Evolutionary conservation across 2,888 invertebrate species (phyloP), one percentile per base, ranked within the genome.

Genomic region (Bugulina stolonifera): DNA sequence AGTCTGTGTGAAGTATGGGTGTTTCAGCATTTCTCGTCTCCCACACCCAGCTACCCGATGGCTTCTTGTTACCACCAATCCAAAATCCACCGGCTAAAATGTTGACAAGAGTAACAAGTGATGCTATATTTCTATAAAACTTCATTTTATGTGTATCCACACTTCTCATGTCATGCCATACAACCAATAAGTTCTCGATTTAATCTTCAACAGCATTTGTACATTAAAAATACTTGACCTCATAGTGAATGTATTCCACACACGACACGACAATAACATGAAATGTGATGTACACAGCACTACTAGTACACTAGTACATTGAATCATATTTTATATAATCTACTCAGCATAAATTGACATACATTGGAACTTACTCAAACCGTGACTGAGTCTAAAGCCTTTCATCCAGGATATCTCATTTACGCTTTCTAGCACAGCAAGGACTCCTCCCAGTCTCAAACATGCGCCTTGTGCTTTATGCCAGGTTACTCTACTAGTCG

Each of bases 71-170:
- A 23, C 55, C 55, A 55, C 55, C 55, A 5, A 55, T 55, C 55
- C 55, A 55, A 25, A 55, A 55, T 55, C 55, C 55, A 23, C 23
- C 55, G 23, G 55, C 55, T 55, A 55, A 55, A 55, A 25, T 55
- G 3, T 55, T 18, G n/a, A 5, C 23, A 5, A 55, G 3, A 55
- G 22, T 25, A 18, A 43, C 43, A 10, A 43, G n/a, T n/a, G n/a
- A n/a, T n/a, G n/a, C n/a, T n/a, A n/a, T n/a, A n/a, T n/a, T n/a
- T n/a, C n/a, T n/a, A n/a, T n/a, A n/a, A n/a, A n/a, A n/a, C n/a
- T n/a, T n/a, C n/a, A n/a, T n/a, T n/a, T n/a, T n/a, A n/a, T n/a
- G n/a, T n/a, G n/a, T n/a, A n/a, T n/a, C n/a, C n/a, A n/a, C n/a
- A n/a, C n/a, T n/a, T n/a, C n/a, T n/a, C n/a, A n/a, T n/a, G n/a